Evolutionary conservation across 2,113 vertebrate species (phyloP).

Genomic region (Choloepus hoffmanni): DNA sequence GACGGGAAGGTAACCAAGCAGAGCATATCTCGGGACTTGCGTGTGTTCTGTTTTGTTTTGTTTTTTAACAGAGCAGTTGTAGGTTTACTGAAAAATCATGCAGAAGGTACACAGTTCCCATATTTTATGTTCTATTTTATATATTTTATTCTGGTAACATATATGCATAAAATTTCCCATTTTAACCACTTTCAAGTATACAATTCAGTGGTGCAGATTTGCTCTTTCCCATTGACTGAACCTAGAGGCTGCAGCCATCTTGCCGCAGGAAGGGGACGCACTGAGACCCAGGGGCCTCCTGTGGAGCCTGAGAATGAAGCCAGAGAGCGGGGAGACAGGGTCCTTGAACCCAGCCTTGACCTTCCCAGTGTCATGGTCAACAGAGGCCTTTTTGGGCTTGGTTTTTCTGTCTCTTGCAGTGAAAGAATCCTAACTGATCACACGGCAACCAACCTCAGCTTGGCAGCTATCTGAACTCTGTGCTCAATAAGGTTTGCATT

Average conservation of each 20-base stretch:
- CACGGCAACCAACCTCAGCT: neutral
- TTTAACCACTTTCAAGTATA: no score
- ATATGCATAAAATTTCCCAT: no score
- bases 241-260: neutral
- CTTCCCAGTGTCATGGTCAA: neutral
- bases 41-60: no score
- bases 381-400: neutral
- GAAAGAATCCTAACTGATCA: neutral
- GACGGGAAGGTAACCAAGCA: neutral
- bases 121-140: no score
- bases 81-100: no score
- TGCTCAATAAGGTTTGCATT: neutral
- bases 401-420: neutral
- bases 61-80: no score
- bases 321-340: neutral
- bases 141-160: no score
- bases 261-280: accelerated
- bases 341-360: neutral
- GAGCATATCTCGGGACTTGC: neutral
- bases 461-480: neutral
- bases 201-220: no score
- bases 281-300: neutral
- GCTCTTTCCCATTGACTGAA: neutral
- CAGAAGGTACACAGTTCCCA: no score
- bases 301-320: neutral